These are phyloP conservation scores for Ectropis crepuscularia DNA, from an alignment of 2,888 invertebrate species.

Conservation along the genomic window DNA sequence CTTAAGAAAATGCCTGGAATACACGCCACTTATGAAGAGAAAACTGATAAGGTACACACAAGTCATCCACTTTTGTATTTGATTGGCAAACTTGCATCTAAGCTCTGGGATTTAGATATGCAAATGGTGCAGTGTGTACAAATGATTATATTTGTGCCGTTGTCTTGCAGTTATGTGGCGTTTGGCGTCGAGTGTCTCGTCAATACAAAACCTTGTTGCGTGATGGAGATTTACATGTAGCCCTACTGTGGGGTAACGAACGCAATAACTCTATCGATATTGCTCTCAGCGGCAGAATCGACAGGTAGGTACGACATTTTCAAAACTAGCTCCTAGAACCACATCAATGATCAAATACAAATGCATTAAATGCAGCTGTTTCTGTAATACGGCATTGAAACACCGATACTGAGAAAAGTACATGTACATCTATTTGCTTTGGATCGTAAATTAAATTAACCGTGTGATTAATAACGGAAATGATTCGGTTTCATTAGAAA, in stretches of 20 bases:
- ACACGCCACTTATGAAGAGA: conserved; percentile 93
- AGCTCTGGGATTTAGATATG: conserved; percentile 29
- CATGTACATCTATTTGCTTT: conserved; percentile 58
- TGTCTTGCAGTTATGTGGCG: conserved; percentile 88
- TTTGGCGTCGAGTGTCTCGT: conserved; percentile 94
- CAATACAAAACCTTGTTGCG: conserved; percentile 92
- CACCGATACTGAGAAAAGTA: conserved; percentile 47
- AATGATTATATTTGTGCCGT: conserved; percentile 40
- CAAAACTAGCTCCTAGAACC: conserved; percentile 34
- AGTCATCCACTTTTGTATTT: conserved; percentile 22
- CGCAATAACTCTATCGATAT: conserved; percentile 87
- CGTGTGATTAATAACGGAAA: conserved; percentile 75
- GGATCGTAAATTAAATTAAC: conserved; percentile 71
- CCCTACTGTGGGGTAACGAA: conserved; percentile 89
- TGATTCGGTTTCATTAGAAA: conserved; percentile 56
- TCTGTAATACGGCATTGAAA: conserved; percentile 34
- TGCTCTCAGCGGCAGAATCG: conserved; percentile 89
- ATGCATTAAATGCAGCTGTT: conserved; percentile 7
- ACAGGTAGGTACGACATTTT: conserved; percentile 77
- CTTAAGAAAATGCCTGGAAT: conserved; percentile 83
- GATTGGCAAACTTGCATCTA: conserved; percentile 23
- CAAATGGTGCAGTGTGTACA: conserved; percentile 35
- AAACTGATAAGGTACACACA: conserved; percentile 88
- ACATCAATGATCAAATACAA: conserved; percentile 13
- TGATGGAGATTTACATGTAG: conserved; percentile 92